phyloP scores from a whole-genome alignment of 2,797 vertebrate species.

The Tragopan temminckii region DNA sequence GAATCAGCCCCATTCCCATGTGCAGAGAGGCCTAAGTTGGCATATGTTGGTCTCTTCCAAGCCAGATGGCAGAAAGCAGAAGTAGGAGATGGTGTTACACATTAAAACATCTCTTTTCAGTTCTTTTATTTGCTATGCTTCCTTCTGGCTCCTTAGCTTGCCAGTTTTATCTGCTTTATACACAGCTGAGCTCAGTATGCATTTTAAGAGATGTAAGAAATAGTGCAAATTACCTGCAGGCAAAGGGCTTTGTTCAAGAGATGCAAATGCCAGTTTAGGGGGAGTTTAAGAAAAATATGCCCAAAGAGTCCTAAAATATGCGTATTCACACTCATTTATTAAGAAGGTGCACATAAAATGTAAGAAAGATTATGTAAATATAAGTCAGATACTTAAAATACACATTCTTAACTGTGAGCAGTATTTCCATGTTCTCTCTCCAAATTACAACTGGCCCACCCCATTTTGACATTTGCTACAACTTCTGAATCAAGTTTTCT shows the following conservation, averaged over 20 bases:
- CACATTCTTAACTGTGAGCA: not conserved
- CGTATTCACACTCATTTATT: not conserved
- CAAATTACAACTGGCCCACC: not conserved
- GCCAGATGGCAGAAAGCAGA: slow-evolving; percentile 72
- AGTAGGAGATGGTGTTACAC: slow-evolving; percentile 71
- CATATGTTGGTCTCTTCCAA: slow-evolving; percentile 47
- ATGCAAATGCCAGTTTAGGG: not conserved
- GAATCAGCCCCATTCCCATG: slow-evolving; percentile 63
- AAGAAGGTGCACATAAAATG: not conserved
- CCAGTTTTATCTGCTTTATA: slow-evolving; percentile 60
- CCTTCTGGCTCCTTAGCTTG: slow-evolving; percentile 56
- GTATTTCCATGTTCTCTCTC: not conserved
- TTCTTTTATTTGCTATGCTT: slow-evolving; percentile 69
- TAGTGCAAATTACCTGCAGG: slow-evolving; percentile 49
- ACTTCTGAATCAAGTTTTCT: not conserved
- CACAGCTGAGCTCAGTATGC: slow-evolving; percentile 31
- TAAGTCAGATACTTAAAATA: not conserved
- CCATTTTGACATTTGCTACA: not conserved
- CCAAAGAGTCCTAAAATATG: not conserved
- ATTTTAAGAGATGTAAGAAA: slow-evolving; percentile 50
- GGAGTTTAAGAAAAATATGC: slow-evolving; percentile 11
- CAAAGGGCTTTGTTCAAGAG: slow-evolving; percentile 44
- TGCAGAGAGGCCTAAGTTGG: slow-evolving; percentile 55
- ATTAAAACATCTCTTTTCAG: slow-evolving; percentile 70
- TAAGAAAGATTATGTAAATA: too few species aligned